A percentile compares a stretch with the other conserved stretches of the same genome.
Evolutionary conservation across 2,888 invertebrate genomes (phyloP).

Genomic region (Drosophila prolongata): DNA sequence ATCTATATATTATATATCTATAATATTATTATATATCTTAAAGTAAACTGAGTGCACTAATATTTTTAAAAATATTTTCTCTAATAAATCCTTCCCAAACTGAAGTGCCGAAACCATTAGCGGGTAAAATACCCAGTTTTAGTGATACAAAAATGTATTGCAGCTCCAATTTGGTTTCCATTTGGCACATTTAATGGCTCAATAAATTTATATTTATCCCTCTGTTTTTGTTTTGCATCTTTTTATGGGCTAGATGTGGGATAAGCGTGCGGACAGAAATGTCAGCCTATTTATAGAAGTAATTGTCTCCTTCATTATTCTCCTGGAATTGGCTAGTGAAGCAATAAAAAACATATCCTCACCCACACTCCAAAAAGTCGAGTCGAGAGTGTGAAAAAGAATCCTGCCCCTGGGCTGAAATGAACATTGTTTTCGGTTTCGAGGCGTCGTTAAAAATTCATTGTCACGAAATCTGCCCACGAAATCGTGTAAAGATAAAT

Average conservation of each 20-base stretch:
- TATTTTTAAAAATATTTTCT: too few species aligned
- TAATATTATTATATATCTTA: too few species aligned
- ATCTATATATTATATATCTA: too few species aligned
- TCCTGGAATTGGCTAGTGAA: neutral
- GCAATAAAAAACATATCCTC: constrained; percentile 10
- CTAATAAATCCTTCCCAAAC: too few species aligned
- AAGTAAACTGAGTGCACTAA: too few species aligned
- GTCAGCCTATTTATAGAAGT: constrained; percentile 25
- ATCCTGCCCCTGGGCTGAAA: constrained; percentile 4
- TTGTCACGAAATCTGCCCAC: constrained; percentile 15
- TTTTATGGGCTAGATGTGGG: constrained; percentile 11
- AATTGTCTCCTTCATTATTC: constrained; percentile 5
- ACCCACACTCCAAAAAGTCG: neutral
- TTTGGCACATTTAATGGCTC: constrained; percentile 14
- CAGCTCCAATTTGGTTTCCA: constrained; percentile 10
- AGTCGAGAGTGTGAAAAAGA: neutral
- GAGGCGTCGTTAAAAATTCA: constrained; percentile 21
- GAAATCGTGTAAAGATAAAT: constrained; percentile 26
- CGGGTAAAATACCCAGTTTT: too few species aligned
- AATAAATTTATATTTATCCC: constrained; percentile 18
- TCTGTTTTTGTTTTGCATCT: constrained; percentile 1
- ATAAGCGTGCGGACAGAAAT: constrained; percentile 20
- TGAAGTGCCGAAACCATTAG: too few species aligned
- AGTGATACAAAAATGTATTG: neutral
- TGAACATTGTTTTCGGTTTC: constrained; percentile 2